Percentiles rank a stretch among this genome's conserved stretches.
These are phyloP conservation scores for Suillia variegata DNA, from an alignment of 2,888 invertebrate genomes.

Conservation along the genomic window DNA sequence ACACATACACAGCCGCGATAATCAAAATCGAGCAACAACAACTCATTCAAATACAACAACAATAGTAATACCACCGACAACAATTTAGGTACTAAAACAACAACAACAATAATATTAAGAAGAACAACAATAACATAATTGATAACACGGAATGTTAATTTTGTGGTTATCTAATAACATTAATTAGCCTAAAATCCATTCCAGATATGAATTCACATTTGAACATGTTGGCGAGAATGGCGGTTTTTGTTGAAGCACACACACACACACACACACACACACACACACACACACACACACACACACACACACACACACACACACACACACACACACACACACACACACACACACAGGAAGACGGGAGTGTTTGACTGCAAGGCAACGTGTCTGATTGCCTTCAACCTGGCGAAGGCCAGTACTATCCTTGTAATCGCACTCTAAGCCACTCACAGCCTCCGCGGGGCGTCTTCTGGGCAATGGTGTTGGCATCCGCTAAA, in stretches of 20 bases:
- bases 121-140: constrained; percentile 20
- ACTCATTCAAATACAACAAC: too few relatives aligned
- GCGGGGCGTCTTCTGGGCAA: too few relatives aligned
- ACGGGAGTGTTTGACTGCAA: neutral
- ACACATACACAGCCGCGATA: neutral
- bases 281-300: too few relatives aligned
- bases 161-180: constrained; percentile 32
- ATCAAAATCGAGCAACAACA: neutral
- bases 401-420: too few relatives aligned
- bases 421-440: too few relatives aligned
- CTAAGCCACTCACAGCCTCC: too few relatives aligned
- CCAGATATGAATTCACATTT: constrained; percentile 4
- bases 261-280: too few relatives aligned
- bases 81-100: neutral
- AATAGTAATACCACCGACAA: neutral
- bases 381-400: neutral
- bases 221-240: neutral
- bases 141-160: constrained; percentile 29
- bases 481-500: too few relatives aligned
- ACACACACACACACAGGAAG: too few relatives aligned
- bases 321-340: too few relatives aligned
- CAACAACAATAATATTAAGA: constrained; percentile 20
- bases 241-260: too few relatives aligned
- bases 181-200: constrained; percentile 29
- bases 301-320: too few relatives aligned